Base-by-base conservation (phyloP, 2,797 vertebrate species). In the Pithecia hirsuta region DNA sequence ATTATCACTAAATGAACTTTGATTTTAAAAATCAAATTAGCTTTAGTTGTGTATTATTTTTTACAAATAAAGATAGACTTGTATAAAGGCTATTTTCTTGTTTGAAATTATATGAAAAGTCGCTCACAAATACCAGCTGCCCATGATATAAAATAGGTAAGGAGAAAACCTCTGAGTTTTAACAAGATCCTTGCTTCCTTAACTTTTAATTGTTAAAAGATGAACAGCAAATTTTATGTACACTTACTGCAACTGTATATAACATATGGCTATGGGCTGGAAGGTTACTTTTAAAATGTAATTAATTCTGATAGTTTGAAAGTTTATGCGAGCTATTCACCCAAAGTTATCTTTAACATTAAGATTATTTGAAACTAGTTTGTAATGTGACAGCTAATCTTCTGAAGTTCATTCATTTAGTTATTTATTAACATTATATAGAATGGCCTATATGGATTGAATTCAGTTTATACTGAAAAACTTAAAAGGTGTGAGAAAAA, bases 21-120 rank as follows among this genome's bases (percentile, higher is more conserved):
- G 98, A 99, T 99, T 99, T 99, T 96, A 98, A 98, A 98, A 98
- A 99, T 99, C 98, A 98, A 98, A 98, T 98, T 99, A 98, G 98
- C 98, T 98, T 98, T 98, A 98, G 98, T 98, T 99, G 98, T 98
- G 98, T 98, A 98, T 99, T 99, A 99, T 99, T 99, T 98, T 99
- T 99, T 99, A 99, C 98, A 98, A 97, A 99, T 98, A 98, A 99
- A 99, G 98, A 96, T 94, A 98, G 98, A 98, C 98, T 98, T 98
- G 94, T 97, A 93, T 55, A 93, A 92, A 98, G 95, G 5, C 22
- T 93, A 95, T 87, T 97, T 97, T 89, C 64, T 98, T 82, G 46
- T 91, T 28, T 98, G 85, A 96, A 93, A 85, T 97, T 84, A 61
- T 86, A 22, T 98, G n/a, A 89, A 84, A n/a, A 22, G 24, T 96